Percentiles rank a stretch among this genome's conserved stretches.
phyloP scores from a whole-genome alignment of 2,888 invertebrate species.

The Coelogynopora nodosa region DNA sequence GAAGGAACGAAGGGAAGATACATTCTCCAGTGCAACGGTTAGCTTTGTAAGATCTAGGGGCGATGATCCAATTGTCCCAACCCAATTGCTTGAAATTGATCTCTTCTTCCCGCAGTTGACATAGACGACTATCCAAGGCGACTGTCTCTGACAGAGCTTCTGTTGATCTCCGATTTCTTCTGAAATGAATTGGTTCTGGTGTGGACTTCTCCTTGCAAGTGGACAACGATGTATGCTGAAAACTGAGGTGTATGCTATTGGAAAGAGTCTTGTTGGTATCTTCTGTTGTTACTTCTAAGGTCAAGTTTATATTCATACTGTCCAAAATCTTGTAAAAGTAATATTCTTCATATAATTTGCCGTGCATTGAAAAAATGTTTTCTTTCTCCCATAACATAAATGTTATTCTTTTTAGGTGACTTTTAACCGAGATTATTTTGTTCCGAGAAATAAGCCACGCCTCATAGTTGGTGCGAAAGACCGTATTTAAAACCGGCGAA shows the following conservation, averaged over 20 bases:
- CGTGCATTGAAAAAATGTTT: not conserved
- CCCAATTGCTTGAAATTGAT: not conserved
- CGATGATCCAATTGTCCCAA: not conserved
- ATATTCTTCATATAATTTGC: not conserved
- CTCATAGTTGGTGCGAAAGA: not conserved
- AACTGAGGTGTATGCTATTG: not conserved
- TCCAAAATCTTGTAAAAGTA: not conserved
- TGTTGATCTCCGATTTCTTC: not conserved
- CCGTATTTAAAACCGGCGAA: not conserved
- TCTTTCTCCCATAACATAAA: not conserved
- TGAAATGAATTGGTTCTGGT: not conserved
- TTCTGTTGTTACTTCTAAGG: slow-evolving; percentile 1
- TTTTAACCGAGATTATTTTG: not conserved
- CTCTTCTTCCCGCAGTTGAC: not conserved
- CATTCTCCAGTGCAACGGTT: not conserved
- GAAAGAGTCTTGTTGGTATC: not conserved
- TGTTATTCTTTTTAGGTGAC: not conserved
- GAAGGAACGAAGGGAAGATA: not conserved
- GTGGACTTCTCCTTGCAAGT: not conserved
- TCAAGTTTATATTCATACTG: not conserved
- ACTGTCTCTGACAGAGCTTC: not conserved
- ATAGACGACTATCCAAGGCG: not conserved
- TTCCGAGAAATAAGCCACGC: not conserved
- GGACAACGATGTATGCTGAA: not conserved
- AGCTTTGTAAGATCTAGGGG: not conserved